phyloP scores from a whole-genome alignment of 2,113 vertebrate genomes.

The Semnornis frantzii region DNA sequence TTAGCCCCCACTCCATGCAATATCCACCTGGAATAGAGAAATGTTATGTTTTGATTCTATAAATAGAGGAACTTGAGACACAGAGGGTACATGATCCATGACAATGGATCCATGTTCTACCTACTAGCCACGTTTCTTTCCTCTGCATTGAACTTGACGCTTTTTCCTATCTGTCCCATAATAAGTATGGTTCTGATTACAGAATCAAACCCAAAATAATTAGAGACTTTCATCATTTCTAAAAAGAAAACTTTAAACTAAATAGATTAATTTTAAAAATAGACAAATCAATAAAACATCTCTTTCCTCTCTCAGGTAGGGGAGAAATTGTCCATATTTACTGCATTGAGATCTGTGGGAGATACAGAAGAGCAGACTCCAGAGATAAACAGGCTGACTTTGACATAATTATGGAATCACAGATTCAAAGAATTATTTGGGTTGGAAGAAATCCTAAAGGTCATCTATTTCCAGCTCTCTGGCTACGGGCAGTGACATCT shows the following conservation, averaged over 20 bases:
- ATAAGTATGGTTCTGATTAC: too few species aligned
- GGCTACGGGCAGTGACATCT: background rate
- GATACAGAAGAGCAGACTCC: background rate
- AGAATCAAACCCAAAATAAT: too few species aligned
- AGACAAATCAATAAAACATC: background rate
- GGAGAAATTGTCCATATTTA: background rate
- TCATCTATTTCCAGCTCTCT: background rate
- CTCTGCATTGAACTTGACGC: too few species aligned
- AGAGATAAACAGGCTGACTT: background rate
- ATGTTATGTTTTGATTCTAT: background rate
- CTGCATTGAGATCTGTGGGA: background rate
- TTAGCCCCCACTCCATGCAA: background rate
- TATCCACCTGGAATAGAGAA: background rate
- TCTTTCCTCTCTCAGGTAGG: background rate
- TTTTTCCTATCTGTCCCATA: too few species aligned
- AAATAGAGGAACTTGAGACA: background rate
- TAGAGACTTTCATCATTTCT: too few species aligned
- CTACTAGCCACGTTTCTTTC: background rate
- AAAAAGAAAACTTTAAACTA: too few species aligned
- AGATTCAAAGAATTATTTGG: background rate
- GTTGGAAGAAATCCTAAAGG: background rate
- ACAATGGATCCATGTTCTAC: background rate
- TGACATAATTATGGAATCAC: background rate
- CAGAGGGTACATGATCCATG: background rate
- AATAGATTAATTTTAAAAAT: background rate